phyloP scores from a whole-genome alignment of 2,113 vertebrate genomes.

The Jacana jacana region DNA sequence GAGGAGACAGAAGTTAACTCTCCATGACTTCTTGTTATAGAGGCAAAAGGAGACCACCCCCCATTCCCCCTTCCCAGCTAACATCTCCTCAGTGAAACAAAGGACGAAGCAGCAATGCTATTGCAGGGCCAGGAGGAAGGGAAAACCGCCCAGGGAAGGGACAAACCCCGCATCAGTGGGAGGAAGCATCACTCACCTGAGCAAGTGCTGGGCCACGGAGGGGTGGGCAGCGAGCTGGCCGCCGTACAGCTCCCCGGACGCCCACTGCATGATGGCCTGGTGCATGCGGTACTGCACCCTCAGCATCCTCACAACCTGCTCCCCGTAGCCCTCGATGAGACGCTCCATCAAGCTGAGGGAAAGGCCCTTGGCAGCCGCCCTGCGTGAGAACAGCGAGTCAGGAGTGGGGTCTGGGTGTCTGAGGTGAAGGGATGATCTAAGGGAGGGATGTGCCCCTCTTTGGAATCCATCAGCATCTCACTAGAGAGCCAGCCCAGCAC shows the following conservation, averaged over 20 bases:
- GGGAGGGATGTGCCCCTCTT: fast-evolving
- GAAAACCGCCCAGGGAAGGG: neutral
- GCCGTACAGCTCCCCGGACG: constrained; percentile 87
- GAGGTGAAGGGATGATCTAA: fast-evolving
- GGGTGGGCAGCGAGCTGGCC: constrained; percentile 84
- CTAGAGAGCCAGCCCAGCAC: fast-evolving
- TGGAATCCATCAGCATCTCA: neutral
- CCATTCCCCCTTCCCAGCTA: neutral
- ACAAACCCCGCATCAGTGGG: fast-evolving
- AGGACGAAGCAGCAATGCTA: neutral
- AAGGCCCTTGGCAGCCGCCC: constrained; percentile 86
- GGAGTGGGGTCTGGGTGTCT: neutral
- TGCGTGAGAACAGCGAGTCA: neutral
- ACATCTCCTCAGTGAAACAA: neutral
- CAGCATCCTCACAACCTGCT: constrained; percentile 79
- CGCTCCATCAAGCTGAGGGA: constrained; percentile 92
- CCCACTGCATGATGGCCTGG: constrained; percentile 88
- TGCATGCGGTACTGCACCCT: constrained; percentile 97
- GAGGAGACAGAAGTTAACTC: neutral
- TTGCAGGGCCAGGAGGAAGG: fast-evolving
- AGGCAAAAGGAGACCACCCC: neutral
- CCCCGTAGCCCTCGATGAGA: constrained; percentile 73
- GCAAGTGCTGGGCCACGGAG: constrained; percentile 83
- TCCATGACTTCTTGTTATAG: neutral
- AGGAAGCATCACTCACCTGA: constrained; percentile 78